Percentiles rank a stretch among this genome's conserved stretches.
Conservation (phyloP, 1,140 invertebrate species). For the Euura lappo region DNA sequence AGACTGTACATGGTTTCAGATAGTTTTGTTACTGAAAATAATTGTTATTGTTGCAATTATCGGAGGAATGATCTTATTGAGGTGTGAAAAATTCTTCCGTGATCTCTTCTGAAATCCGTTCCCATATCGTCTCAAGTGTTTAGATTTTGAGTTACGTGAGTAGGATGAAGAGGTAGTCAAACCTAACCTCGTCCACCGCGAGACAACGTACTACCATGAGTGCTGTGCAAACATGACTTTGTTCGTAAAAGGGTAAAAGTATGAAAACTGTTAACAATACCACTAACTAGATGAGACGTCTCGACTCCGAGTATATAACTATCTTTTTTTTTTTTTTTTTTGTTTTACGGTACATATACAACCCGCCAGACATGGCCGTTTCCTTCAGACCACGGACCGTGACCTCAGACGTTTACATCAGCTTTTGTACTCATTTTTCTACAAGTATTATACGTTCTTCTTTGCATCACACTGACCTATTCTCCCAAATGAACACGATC, state of each 20-base stretch:
- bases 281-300: slow-evolving; percentile 14
- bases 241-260: background rate
- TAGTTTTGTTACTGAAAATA: too few species aligned
- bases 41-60: too few species aligned
- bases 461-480: too few species aligned
- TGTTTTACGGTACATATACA: too few species aligned
- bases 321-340: too few species aligned
- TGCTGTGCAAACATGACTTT: slow-evolving; percentile 36
- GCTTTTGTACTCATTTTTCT: background rate
- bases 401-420: background rate
- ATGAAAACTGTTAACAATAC: slow-evolving; percentile 19
- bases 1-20: too few species aligned
- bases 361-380: background rate
- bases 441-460: too few species aligned
- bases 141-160: slow-evolving; percentile 41
- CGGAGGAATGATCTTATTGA: too few species aligned
- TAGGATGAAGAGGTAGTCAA: slow-evolving; percentile 38
- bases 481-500: too few species aligned
- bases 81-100: too few species aligned
- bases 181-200: slow-evolving; percentile 21
- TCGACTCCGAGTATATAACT: background rate
- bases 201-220: slow-evolving; percentile 30
- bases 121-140: slow-evolving; percentile 36
- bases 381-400: background rate
- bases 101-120: background rate